Evolutionary conservation across 2,888 invertebrate genomes (phyloP).

Genomic region (Psylliodes chrysocephalus): DNA sequence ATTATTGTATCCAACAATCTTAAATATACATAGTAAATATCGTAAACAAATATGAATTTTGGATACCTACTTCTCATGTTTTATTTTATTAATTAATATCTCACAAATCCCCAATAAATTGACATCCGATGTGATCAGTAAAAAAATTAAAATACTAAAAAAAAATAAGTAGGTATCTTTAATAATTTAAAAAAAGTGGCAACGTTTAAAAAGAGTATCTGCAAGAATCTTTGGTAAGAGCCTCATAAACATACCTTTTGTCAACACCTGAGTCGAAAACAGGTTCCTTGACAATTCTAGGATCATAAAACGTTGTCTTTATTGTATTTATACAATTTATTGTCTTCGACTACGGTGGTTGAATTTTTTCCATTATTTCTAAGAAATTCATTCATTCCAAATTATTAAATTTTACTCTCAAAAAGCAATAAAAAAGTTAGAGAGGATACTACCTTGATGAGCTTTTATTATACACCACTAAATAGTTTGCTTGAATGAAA

Average conservation of each 20-base stretch:
- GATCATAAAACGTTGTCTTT: slow-evolving; percentile 61
- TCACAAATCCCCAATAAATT: too few species aligned
- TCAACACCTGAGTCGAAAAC: slow-evolving; percentile 60
- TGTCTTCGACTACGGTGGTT: slow-evolving; percentile 58
- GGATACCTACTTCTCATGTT: too few species aligned
- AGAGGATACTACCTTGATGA: background rate
- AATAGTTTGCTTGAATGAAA: background rate
- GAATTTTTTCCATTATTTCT: slow-evolving; percentile 56
- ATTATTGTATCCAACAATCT: too few species aligned
- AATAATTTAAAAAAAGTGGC: slow-evolving; percentile 23
- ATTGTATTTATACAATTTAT: slow-evolving; percentile 61
- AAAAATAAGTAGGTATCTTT: background rate
- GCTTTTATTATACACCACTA: background rate
- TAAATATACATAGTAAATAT: too few species aligned
- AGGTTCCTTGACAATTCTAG: slow-evolving; percentile 54
- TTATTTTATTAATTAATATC: too few species aligned
- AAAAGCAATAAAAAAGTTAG: slow-evolving; percentile 28
- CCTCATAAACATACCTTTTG: slow-evolving; percentile 60
- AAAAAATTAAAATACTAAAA: too few species aligned
- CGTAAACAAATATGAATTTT: too few species aligned
- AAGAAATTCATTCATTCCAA: slow-evolving; percentile 51
- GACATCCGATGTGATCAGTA: too few species aligned
- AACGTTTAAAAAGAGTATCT: slow-evolving; percentile 50
- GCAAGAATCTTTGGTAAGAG: slow-evolving; percentile 57
- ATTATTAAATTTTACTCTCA: slow-evolving; percentile 46